phyloP scores from a whole-genome alignment of 2,113 vertebrate genomes.

The Neoarius graeffei region DNA sequence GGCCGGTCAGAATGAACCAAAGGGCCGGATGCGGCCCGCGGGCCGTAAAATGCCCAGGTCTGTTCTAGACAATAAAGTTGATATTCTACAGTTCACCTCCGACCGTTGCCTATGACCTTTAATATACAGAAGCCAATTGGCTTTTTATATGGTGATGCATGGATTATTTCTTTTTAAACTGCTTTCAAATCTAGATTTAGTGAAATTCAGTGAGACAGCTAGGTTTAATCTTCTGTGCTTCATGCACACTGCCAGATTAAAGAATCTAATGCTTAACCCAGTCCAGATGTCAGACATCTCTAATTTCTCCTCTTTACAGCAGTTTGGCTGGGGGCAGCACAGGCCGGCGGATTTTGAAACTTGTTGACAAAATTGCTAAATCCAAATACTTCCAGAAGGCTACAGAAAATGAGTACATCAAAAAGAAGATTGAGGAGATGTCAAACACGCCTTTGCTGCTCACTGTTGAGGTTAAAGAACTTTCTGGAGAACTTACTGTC shows the following conservation, averaged over 20 bases:
- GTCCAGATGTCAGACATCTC: constrained; percentile 1
- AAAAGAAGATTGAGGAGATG: constrained; percentile 89
- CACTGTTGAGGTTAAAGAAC: constrained; percentile 83
- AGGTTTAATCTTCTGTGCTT: not conserved
- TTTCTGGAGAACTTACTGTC: constrained; percentile 78
- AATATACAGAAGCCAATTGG: not conserved
- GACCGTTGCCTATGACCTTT: not conserved
- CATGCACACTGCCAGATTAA: not conserved
- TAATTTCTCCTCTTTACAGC: constrained; percentile 56
- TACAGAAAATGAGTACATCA: constrained; percentile 86
- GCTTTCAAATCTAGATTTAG: not conserved
- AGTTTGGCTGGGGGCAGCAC: constrained; percentile 70
- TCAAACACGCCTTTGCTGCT: constrained; percentile 86
- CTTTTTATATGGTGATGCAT: not conserved
- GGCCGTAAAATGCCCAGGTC: no score
- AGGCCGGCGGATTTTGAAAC: constrained; percentile 82
- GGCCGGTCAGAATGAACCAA: no score
- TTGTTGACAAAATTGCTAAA: constrained; percentile 88
- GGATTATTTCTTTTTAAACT: not conserved
- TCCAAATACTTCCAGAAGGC: constrained; percentile 90
- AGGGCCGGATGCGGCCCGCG: no score
- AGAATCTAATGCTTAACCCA: not conserved
- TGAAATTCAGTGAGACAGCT: not conserved
- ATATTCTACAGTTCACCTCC: no score
- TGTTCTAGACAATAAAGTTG: no score